A percentile compares a stretch with the other conserved stretches of the same genome.
phyloP scores from a whole-genome alignment of 2,113 vertebrate genomes.

The sheep (Ovis aries) region DNA sequence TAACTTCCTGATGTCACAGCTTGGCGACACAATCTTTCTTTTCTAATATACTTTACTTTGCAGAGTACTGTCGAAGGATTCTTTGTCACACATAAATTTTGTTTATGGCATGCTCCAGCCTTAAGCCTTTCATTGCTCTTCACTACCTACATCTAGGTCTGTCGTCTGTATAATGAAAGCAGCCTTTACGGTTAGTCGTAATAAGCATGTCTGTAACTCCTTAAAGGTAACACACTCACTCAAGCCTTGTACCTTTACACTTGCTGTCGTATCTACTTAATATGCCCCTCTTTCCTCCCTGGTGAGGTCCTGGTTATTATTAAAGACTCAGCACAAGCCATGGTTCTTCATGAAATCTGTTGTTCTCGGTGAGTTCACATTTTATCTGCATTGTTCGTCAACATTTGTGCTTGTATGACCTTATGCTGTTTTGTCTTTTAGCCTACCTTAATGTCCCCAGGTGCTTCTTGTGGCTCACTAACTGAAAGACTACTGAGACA shows the following conservation, averaged over 20 bases:
- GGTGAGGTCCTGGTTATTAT: neutral
- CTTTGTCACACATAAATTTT: neutral
- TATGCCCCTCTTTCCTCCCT: neutral
- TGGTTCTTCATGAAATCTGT: neutral
- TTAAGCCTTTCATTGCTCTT: neutral
- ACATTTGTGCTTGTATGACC: neutral
- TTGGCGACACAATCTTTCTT: neutral
- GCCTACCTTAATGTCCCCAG: constrained; percentile 77
- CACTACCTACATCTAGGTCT: neutral
- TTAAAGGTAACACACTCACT: neutral
- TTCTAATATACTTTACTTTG: neutral
- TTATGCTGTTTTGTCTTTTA: constrained; percentile 41
- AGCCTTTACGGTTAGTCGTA: neutral
- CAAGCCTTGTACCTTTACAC: neutral
- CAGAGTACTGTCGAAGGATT: neutral
- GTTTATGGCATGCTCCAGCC: neutral
- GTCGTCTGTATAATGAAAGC: neutral
- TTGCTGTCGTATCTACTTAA: neutral
- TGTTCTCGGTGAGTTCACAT: neutral
- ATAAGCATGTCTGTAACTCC: neutral
- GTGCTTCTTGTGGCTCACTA: constrained; percentile 81
- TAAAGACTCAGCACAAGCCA: neutral
- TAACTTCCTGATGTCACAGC: neutral
- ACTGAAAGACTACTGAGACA: constrained; percentile 93
- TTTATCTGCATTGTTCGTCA: neutral